Percentiles rank a stretch among this genome's conserved stretches.
phyloP scores from a whole-genome alignment of 2,797 vertebrate species.

The Coregonus suidteri region DNA sequence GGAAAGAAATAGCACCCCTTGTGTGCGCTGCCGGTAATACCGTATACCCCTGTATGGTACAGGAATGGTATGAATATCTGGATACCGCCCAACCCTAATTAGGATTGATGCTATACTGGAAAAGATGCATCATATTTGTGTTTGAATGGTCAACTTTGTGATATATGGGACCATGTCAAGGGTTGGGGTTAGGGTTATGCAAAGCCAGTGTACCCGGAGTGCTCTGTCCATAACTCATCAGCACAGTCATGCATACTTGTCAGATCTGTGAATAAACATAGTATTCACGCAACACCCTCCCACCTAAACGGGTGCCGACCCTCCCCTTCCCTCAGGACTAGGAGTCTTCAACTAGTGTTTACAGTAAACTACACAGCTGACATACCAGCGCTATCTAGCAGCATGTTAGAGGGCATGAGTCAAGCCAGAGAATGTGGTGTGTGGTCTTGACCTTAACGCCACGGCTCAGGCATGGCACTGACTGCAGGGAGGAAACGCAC shows the following conservation, averaged over 20 bases:
- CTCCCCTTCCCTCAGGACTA: not conserved
- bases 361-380: constrained; percentile 40
- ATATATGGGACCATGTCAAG: no score
- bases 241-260: not conserved
- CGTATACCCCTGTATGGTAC: no score
- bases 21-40: no score
- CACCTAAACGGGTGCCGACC: constrained; percentile 3
- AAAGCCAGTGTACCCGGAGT: not conserved
- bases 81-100: no score
- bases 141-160: no score
- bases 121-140: not conserved
- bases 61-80: no score
- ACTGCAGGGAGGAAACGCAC: not conserved
- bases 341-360: constrained; percentile 30
- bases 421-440: constrained; percentile 40
- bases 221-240: not conserved
- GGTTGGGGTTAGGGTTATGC: not conserved
- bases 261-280: not conserved
- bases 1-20: no score
- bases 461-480: constrained; percentile 13
- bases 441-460: constrained; percentile 24
- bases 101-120: not conserved
- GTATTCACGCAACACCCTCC: not conserved
- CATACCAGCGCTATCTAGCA: constrained; percentile 10
- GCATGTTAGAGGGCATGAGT: constrained; percentile 25